Evolutionary conservation across 2,888 invertebrate genomes (phyloP).

Genomic region (Polyommatus iphigenia): DNA sequence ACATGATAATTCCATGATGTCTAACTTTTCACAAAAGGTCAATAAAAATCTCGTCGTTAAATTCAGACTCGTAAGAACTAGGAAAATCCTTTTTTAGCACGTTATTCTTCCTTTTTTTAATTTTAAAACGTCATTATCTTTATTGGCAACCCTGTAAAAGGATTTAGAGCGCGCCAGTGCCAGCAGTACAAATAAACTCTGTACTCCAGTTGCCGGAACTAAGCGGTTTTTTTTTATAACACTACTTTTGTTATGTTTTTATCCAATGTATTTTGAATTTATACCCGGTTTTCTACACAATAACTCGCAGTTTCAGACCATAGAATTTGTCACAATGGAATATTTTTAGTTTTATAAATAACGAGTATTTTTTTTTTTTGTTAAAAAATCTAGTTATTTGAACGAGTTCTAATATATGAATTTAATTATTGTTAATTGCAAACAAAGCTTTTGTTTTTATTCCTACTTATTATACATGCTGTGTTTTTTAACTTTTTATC

Average conservation of each 20-base stretch:
- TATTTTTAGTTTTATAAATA: not conserved
- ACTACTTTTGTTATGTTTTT: slow-evolving; percentile 3
- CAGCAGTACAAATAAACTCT: slow-evolving; percentile 13
- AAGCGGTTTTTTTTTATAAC: not conserved
- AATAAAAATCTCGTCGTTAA: too few relatives aligned
- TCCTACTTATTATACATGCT: too few relatives aligned
- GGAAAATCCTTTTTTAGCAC: too few relatives aligned
- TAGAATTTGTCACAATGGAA: not conserved
- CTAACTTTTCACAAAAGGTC: too few relatives aligned
- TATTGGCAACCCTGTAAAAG: not conserved
- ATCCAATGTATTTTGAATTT: slow-evolving; percentile 1
- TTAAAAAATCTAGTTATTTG: not conserved
- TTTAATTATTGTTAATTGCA: not conserved
- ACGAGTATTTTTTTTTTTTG: not conserved
- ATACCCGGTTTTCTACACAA: not conserved
- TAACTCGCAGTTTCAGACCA: not conserved
- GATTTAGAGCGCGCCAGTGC: not conserved
- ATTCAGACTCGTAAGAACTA: too few relatives aligned
- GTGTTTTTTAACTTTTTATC: too few relatives aligned
- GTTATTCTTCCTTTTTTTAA: too few relatives aligned
- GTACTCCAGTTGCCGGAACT: not conserved
- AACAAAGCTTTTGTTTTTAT: too few relatives aligned
- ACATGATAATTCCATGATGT: too few relatives aligned
- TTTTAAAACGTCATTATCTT: too few relatives aligned
- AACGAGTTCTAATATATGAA: not conserved